Evolutionary conservation across 2,113 vertebrate genomes (phyloP).

Genomic region (Lagenorhynchus albirostris): DNA sequence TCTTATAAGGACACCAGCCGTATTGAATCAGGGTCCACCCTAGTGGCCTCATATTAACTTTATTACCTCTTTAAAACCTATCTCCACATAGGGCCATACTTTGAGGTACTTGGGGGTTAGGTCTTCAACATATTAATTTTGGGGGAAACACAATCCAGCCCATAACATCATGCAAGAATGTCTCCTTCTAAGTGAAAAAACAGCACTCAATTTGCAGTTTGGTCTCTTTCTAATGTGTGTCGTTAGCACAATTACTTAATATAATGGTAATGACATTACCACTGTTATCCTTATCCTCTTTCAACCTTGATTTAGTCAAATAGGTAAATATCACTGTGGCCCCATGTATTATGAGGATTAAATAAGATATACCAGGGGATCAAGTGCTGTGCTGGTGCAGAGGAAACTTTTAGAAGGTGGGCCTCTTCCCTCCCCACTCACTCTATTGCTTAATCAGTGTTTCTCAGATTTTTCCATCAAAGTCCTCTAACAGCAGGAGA

Average conservation of each 20-base stretch:
- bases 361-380: rapidly evolving
- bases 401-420: rapidly evolving
- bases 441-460: not conserved
- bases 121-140: not conserved
- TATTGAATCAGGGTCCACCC: not conserved
- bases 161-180: rapidly evolving
- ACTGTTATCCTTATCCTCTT: not conserved
- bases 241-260: not conserved
- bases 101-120: not conserved
- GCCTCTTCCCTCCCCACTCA: rapidly evolving
- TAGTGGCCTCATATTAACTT: not conserved
- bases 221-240: not conserved
- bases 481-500: not conserved
- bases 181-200: not conserved
- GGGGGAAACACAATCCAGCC: not conserved
- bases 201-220: not conserved
- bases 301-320: not conserved
- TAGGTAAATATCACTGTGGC: rapidly evolving
- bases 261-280: not conserved
- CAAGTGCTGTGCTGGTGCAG: rapidly evolving
- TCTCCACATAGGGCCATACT: not conserved
- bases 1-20: not conserved
- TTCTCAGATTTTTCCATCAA: not conserved
- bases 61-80: not conserved
- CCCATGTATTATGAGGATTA: not conserved